Conservation (phyloP, 2,888 invertebrate genomes). For the Bombylius major region DNA sequence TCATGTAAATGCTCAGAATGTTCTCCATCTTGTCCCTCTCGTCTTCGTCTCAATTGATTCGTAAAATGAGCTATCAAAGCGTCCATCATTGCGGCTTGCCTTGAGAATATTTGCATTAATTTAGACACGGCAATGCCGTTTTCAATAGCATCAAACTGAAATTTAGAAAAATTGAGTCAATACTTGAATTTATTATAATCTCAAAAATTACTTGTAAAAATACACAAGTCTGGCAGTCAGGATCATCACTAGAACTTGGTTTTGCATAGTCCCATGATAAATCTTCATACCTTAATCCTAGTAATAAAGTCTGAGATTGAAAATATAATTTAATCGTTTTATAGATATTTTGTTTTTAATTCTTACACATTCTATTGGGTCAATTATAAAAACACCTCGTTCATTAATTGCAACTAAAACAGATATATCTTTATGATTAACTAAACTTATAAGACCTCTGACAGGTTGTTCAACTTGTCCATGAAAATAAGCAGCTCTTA, state of each 20-base stretch:
- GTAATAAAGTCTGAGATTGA: constrained; percentile 53
- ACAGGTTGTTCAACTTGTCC: constrained; percentile 90
- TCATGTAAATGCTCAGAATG: constrained; percentile 34
- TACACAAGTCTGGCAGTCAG: constrained; percentile 79
- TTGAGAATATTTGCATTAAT: constrained; percentile 41
- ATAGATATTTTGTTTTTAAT: background rate
- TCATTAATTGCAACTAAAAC: constrained; percentile 82
- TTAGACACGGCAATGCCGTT: constrained; percentile 37
- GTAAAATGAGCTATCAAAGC: constrained; percentile 72
- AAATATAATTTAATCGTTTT: background rate
- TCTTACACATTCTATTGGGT: constrained; percentile 72
- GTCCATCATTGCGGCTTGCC: constrained; percentile 77
- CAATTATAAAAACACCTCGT: constrained; percentile 72
- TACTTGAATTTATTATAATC: too few species aligned
- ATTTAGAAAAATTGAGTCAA: constrained; percentile 6
- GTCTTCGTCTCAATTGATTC: constrained; percentile 55
- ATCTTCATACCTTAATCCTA: constrained; percentile 78
- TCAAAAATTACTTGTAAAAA: constrained; percentile 55
- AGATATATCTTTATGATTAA: constrained; percentile 76
- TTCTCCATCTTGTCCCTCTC: constrained; percentile 34
- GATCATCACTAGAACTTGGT: constrained; percentile 65
- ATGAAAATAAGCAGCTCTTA: constrained; percentile 84
- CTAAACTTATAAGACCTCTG: constrained; percentile 67
- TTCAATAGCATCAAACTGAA: constrained; percentile 36
- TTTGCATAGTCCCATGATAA: constrained; percentile 88